These are phyloP conservation scores for Oophaga pumilio DNA, from an alignment of 2,113 vertebrate species.

Conservation along the genomic window DNA sequence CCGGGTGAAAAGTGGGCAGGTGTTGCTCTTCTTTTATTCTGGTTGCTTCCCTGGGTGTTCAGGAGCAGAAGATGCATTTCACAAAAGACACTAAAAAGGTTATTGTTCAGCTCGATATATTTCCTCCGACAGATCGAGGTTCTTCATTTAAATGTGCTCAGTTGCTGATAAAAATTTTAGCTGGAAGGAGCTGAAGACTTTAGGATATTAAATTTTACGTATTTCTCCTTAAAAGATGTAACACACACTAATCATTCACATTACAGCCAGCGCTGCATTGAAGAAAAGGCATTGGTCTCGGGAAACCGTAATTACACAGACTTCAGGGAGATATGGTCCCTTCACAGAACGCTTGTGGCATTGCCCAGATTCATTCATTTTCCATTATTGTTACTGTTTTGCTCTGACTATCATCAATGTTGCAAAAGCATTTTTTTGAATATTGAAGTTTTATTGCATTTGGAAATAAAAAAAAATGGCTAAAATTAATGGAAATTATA, in stretches of 20 bases:
- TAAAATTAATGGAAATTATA: too few relatives aligned
- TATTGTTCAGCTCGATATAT: conserved; percentile 29
- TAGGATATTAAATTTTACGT: conserved; percentile 29
- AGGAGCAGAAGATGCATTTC: conserved; percentile 2
- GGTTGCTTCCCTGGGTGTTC: neutral
- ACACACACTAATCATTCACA: conserved; percentile 7
- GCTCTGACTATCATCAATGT: too few relatives aligned
- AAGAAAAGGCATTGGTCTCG: neutral
- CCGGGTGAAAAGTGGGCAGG: too few relatives aligned
- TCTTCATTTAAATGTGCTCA: conserved; percentile 33
- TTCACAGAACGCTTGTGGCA: neutral
- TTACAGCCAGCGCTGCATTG: neutral
- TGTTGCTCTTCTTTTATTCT: too few relatives aligned
- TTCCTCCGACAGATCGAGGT: conserved; percentile 44
- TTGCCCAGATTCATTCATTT: neutral
- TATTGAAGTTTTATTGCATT: too few relatives aligned
- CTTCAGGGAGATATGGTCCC: neutral
- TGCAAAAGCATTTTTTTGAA: too few relatives aligned
- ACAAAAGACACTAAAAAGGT: conserved; percentile 27
- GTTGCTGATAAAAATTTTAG: conserved; percentile 35
- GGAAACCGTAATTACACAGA: neutral
- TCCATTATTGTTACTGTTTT: too few relatives aligned
- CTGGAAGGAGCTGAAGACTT: neutral
- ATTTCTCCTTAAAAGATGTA: conserved; percentile 18
- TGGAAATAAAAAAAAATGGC: too few relatives aligned